Percentiles rank a stretch among this genome's conserved stretches.
These are phyloP conservation scores for Theocolax elegans DNA, from an alignment of 1,140 invertebrate genomes.

Conservation along the genomic window DNA sequence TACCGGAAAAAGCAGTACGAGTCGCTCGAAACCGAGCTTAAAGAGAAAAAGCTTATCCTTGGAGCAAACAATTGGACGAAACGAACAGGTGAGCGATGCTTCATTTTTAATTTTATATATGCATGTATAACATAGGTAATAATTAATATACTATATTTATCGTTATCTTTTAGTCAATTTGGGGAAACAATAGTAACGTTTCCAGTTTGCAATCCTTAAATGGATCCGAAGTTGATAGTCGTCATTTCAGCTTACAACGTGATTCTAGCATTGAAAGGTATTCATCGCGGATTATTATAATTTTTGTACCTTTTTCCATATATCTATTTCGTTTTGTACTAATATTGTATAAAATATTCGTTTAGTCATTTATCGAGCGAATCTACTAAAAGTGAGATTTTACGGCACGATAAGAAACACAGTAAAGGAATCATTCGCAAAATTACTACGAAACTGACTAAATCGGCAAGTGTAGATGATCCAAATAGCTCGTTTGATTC, in stretches of 20 bases:
- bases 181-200: slow-evolving; percentile 80
- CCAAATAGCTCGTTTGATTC: slow-evolving; percentile 69
- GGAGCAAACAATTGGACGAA: slow-evolving; percentile 76
- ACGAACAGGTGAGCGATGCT: slow-evolving; percentile 67
- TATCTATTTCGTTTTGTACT: too few relatives aligned
- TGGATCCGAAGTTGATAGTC: slow-evolving; percentile 65
- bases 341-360: too few relatives aligned
- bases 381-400: slow-evolving; percentile 85
- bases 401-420: slow-evolving; percentile 79
- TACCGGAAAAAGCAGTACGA: slow-evolving; percentile 59
- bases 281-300: slow-evolving; percentile 13
- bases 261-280: slow-evolving; percentile 82
- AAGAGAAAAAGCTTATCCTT: slow-evolving; percentile 80
- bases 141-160: slow-evolving; percentile 68
- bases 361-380: slow-evolving; percentile 80
- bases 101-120: not conserved
- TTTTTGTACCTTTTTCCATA: not conserved
- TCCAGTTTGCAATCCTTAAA: slow-evolving; percentile 83
- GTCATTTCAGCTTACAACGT: slow-evolving; percentile 70
- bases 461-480: slow-evolving; percentile 84
- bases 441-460: slow-evolving; percentile 82
- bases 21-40: slow-evolving; percentile 70
- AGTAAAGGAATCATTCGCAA: slow-evolving; percentile 86
- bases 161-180: slow-evolving; percentile 51
- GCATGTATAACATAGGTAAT: slow-evolving; percentile 13